A percentile compares a stretch with the other conserved stretches of the same genome.
These are phyloP conservation scores for Vespertilio murinus DNA, from an alignment of 2,797 vertebrate genomes.

Conservation along the genomic window DNA sequence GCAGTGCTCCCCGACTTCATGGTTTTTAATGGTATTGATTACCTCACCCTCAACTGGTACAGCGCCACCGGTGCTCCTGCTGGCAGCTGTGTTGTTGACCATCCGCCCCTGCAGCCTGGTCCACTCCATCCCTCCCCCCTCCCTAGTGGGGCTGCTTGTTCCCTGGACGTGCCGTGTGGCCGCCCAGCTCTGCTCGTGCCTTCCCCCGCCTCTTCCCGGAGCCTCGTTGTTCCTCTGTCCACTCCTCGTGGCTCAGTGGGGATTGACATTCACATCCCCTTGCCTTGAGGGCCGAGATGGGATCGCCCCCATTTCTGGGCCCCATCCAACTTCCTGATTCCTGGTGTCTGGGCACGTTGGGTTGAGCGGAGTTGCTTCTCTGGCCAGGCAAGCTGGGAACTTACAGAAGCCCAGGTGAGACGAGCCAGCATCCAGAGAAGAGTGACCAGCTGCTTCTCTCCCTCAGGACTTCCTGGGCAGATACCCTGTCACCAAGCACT, in stretches of 20 bases:
- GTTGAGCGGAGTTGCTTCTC: neutral
- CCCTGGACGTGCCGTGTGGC: neutral
- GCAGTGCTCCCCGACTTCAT: neutral
- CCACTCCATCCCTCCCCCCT: neutral
- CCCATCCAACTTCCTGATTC: neutral
- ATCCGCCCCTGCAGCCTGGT: neutral
- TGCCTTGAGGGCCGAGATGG: neutral
- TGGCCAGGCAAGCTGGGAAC: neutral
- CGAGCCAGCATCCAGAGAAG: neutral
- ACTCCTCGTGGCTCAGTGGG: accelerated
- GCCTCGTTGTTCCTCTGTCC: neutral
- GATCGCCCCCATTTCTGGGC: neutral
- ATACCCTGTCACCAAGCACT: neutral
- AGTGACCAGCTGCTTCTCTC: constrained; percentile 7
- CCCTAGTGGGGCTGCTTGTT: neutral
- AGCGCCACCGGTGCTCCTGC: neutral
- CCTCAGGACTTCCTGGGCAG: constrained; percentile 58
- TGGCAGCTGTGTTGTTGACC: neutral
- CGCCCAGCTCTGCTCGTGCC: neutral
- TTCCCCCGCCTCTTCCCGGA: neutral
- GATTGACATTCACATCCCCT: neutral
- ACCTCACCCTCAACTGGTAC: accelerated
- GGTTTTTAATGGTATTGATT: neutral
- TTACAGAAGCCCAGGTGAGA: neutral
- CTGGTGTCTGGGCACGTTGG: accelerated